A percentile compares a stretch with the other conserved stretches of the same genome.
phyloP scores from a whole-genome alignment of 2,113 vertebrate genomes.

The Catharus bicknelli region DNA sequence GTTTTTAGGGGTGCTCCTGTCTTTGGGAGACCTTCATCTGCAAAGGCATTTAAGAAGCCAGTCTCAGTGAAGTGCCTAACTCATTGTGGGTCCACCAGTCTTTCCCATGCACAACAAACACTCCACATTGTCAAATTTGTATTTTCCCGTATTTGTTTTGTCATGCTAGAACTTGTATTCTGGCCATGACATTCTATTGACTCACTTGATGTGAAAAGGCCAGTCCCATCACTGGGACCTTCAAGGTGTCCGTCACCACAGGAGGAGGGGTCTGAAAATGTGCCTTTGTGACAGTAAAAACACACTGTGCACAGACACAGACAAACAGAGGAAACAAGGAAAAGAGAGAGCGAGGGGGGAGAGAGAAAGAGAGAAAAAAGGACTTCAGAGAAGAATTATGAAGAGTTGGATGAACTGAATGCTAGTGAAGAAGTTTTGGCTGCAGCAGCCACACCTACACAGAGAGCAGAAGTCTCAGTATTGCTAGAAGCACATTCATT shows the following conservation, averaged over 20 bases:
- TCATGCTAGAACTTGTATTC: neutral
- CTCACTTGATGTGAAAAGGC: conserved; percentile 91
- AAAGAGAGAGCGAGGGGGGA: conserved; percentile 61
- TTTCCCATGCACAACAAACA: neutral
- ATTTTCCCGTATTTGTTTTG: neutral
- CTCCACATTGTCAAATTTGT: neutral
- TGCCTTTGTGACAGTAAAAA: conserved; percentile 88
- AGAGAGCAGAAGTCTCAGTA: neutral
- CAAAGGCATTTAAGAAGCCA: neutral
- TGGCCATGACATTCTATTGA: neutral
- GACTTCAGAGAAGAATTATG: conserved; percentile 72
- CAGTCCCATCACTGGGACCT: conserved; percentile 86
- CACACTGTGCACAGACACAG: conserved; percentile 80
- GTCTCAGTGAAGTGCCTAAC: neutral
- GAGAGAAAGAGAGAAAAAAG: conserved; percentile 69
- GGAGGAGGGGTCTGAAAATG: conserved; percentile 86
- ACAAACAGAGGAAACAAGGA: conserved; percentile 73
- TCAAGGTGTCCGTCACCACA: conserved; percentile 87
- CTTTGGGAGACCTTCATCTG: neutral
- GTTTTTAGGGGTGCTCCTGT: neutral
- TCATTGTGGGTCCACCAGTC: neutral
- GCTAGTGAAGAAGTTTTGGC: conserved; percentile 20
- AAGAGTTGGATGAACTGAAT: conserved; percentile 58
- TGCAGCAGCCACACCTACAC: neutral
- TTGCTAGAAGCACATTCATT: neutral